phyloP scores from a whole-genome alignment of 2,888 invertebrate genomes.

The Polydrusus cervinus region DNA sequence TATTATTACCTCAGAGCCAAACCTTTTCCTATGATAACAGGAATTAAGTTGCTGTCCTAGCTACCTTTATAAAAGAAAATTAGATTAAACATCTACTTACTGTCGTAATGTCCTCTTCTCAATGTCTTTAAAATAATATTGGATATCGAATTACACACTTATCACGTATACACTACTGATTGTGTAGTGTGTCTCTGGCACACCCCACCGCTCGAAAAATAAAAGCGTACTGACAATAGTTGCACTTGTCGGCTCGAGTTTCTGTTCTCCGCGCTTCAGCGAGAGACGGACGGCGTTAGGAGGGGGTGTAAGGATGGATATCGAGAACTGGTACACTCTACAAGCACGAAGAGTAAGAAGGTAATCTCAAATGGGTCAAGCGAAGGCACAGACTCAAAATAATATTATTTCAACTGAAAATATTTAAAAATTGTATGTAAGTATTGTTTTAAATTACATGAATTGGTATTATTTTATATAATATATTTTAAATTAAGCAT shows the following conservation, averaged over 20 bases:
- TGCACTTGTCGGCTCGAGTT: conserved; percentile 25
- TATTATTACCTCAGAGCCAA: neutral
- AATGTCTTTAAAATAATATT: too few relatives aligned
- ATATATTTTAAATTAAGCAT: too few relatives aligned
- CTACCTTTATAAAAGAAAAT: neutral
- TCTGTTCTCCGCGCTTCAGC: conserved; percentile 2
- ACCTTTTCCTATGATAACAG: neutral
- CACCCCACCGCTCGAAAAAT: neutral
- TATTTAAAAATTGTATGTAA: too few relatives aligned
- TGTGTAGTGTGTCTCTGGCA: neutral
- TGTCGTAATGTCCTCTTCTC: neutral
- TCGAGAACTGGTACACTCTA: conserved; percentile 20
- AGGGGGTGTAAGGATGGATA: neutral
- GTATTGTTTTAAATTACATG: too few relatives aligned
- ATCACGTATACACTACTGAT: neutral
- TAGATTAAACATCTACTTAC: neutral
- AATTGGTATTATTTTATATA: too few relatives aligned
- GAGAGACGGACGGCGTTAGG: conserved; percentile 1
- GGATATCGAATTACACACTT: neutral
- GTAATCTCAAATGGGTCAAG: conserved; percentile 24
- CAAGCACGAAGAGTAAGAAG: conserved; percentile 17
- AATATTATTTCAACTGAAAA: too few relatives aligned
- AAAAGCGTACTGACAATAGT: conserved; percentile 25
- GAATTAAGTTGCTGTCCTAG: neutral
- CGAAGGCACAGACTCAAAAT: too few relatives aligned